A percentile compares a stretch with the other conserved stretches of the same genome.
phyloP scores from a whole-genome alignment of 2,797 vertebrate species.

The Poecile montanus region DNA sequence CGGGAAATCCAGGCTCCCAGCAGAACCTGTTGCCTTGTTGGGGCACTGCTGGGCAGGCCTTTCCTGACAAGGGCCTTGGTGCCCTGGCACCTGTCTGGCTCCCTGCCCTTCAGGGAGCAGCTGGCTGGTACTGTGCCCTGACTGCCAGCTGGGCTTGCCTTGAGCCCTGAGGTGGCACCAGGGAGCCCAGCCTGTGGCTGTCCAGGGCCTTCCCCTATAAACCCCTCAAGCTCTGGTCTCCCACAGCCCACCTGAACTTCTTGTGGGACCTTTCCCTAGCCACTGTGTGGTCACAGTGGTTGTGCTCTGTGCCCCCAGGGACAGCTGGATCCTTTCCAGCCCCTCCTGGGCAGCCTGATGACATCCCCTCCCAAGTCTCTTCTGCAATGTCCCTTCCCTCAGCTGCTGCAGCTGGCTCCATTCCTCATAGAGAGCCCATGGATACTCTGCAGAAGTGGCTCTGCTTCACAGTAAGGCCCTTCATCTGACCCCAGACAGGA shows the following conservation, averaged over 20 bases:
- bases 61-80: neutral
- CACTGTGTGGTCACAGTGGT: neutral
- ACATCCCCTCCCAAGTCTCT: neutral
- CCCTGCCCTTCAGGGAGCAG: neutral
- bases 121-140: neutral
- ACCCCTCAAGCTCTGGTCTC: accelerated
- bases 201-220: neutral
- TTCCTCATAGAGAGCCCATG: accelerated
- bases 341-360: neutral
- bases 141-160: neutral
- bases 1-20: neutral
- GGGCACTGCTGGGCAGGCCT: accelerated
- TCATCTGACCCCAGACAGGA: neutral
- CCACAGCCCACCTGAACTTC: neutral
- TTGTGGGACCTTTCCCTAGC: neutral
- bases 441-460: neutral
- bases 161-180: neutral
- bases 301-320: too few species aligned
- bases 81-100: neutral
- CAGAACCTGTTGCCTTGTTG: accelerated
- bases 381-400: neutral
- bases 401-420: neutral
- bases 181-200: neutral
- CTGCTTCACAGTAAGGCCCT: neutral
- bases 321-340: neutral